These are phyloP conservation scores for Halocaridina rubra DNA, from an alignment of 2,888 invertebrate genomes.

Conservation along the genomic window DNA sequence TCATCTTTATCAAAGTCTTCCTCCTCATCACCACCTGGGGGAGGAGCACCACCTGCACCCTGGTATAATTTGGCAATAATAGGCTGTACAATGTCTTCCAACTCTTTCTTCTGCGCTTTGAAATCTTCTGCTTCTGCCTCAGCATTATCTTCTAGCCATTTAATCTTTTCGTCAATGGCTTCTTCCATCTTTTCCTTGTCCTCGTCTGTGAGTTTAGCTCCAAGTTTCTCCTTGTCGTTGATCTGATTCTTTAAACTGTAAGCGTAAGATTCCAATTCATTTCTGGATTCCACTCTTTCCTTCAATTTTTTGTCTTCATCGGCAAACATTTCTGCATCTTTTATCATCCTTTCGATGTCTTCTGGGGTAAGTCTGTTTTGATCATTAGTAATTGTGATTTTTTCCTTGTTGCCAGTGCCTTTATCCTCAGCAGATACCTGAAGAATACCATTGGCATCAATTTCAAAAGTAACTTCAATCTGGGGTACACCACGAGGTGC, in stretches of 20 bases:
- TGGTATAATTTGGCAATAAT: slow-evolving; percentile 97
- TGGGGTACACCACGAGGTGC: slow-evolving; percentile 93
- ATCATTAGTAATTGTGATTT: slow-evolving; percentile 94
- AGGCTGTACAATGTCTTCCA: slow-evolving; percentile 95
- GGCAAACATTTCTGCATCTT: slow-evolving; percentile 98
- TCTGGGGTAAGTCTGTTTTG: slow-evolving; percentile 97
- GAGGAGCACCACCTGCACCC: slow-evolving; percentile 78
- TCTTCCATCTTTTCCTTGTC: slow-evolving; percentile 94
- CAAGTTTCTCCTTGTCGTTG: slow-evolving; percentile 95
- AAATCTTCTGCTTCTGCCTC: slow-evolving; percentile 92
- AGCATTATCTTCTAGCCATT: slow-evolving; percentile 96
- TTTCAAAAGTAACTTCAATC: slow-evolving; percentile 94
- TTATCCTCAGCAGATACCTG: slow-evolving; percentile 99
- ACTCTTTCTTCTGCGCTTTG: slow-evolving; percentile 92
- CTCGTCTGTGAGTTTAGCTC: slow-evolving; percentile 86
- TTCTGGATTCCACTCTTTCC: slow-evolving; percentile 94
- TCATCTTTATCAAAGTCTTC: slow-evolving; percentile 86
- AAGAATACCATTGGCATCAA: slow-evolving; percentile 93
- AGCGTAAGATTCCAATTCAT: slow-evolving; percentile 96
- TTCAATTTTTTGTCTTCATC: slow-evolving; percentile 98
- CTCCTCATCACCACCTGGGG: slow-evolving; percentile 73
- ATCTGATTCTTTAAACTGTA: slow-evolving; percentile 98
- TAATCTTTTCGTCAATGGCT: slow-evolving; percentile 95
- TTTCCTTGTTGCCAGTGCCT: slow-evolving; percentile 86
- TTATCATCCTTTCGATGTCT: slow-evolving; percentile 99